phyloP scores from a whole-genome alignment of 2,797 vertebrate genomes.

The Amazona ochrocephala region DNA sequence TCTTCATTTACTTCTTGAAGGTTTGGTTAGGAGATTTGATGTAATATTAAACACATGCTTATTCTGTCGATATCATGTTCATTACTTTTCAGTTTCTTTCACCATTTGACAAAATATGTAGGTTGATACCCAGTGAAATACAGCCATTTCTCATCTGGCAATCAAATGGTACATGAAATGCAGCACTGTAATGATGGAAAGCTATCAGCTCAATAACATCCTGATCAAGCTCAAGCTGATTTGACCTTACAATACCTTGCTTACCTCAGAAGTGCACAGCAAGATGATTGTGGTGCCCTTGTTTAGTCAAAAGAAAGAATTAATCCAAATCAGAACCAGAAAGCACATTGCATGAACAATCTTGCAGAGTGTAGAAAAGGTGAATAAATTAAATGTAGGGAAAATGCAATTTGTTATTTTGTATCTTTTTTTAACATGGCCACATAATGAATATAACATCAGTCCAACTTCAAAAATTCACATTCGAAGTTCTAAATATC shows the following conservation, averaged over 20 bases:
- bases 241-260: not conserved
- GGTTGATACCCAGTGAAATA: not conserved
- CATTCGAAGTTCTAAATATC: not conserved
- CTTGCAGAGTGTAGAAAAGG: not conserved
- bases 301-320: not conserved
- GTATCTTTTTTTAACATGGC: not conserved
- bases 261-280: not conserved
- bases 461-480: not conserved
- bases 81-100: conserved; percentile 9
- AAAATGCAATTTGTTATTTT: not conserved
- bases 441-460: not conserved
- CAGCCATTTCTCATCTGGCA: not conserved
- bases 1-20: not conserved
- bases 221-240: not conserved
- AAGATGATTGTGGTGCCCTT: not conserved
- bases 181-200: not conserved
- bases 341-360: not conserved
- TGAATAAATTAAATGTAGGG: not conserved
- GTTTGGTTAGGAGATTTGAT: not conserved
- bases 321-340: not conserved
- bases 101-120: not conserved
- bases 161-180: not conserved
- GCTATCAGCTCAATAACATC: not conserved
- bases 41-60: not conserved
- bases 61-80: not conserved